Base-by-base conservation (phyloP, 2,888 invertebrate genomes). In the Patella ulyssiponensis region DNA sequence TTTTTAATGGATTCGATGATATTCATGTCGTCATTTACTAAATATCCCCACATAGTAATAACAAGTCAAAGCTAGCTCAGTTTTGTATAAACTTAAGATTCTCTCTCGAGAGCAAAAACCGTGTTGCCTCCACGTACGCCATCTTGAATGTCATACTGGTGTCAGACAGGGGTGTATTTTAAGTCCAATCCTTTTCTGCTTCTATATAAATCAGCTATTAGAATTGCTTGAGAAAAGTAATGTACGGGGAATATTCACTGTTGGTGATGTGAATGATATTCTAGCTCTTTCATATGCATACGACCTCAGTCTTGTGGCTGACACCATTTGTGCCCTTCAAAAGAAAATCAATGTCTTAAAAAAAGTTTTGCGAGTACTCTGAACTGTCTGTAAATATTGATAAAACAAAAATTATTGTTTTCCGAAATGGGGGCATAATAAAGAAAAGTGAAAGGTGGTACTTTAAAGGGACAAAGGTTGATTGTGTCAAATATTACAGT, bases 261-360 rank as follows among this genome's bases (percentile, higher is more conserved):
- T 58, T n/a, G n/a, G 58, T 58, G 20, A 58, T 5, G n/a, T 58
- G 58, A 58, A 58, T n/a, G 58, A 58, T n/a, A 58, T n/a, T 58
- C 11, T 58, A 58, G 17, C 15, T 58, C n/a, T 58, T 58, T 58
- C 12, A 7, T 58, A 58, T 58, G 58, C 58, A 58, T n/a, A 58
- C 58, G n/a, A 58, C 17, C 58, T 58, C 58, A 58, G n/a, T 14
- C 58, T 58, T 58, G 58, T 58, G 17, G 17, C 58, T 58, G 58
- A 58, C 58, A 14, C 58, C 20, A 58, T 58, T 58, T 11, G 12
- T 58, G 58, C 1, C 58, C 58, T 58, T 20, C 58, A 58, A 58
- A 56, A 17, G 56, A 56, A 58, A 58, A 58, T 58, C 17, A 58
- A 58, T 58, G 15, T 58, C 20, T 20, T 58, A 20, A 1, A 58